A percentile compares a stretch with the other conserved stretches of the same genome.
These are phyloP conservation scores for Miopithecus talapoin DNA, from an alignment of 2,797 vertebrate genomes.

Conservation along the genomic window DNA sequence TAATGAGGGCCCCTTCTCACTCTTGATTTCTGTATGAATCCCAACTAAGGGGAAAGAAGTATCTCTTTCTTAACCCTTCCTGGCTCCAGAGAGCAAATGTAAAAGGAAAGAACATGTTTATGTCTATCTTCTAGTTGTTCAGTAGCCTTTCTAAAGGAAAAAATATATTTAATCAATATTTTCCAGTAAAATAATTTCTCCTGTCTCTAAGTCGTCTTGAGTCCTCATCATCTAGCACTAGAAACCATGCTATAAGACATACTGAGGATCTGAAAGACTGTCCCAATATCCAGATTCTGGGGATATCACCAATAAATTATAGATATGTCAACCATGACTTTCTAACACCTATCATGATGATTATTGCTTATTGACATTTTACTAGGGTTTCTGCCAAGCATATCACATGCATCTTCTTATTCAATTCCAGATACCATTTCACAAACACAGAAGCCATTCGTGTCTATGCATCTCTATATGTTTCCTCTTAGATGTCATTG, in stretches of 20 bases:
- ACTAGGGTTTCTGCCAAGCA: neutral
- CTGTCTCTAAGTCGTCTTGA: neutral
- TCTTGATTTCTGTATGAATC: neutral
- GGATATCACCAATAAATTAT: neutral
- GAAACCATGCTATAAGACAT: neutral
- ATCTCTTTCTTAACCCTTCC: neutral
- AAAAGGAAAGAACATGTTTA: neutral
- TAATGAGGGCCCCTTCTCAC: neutral
- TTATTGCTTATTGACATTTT: neutral
- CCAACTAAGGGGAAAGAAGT: neutral
- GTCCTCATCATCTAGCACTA: neutral
- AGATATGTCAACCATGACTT: neutral
- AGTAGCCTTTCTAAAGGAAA: neutral
- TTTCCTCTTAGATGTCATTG: neutral
- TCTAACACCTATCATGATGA: neutral
- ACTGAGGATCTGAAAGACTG: neutral
- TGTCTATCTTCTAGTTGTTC: neutral
- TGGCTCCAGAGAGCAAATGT: neutral
- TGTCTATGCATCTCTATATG: neutral
- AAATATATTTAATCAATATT: neutral
- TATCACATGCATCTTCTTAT: neutral
- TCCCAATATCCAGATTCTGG: neutral
- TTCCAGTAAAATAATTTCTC: slow-evolving; percentile 28
- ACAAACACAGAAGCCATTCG: neutral
- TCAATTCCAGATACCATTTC: slow-evolving; percentile 30